Evolutionary conservation across 2,797 vertebrate species (phyloP).

Genomic region (Clarias pachynema): DNA sequence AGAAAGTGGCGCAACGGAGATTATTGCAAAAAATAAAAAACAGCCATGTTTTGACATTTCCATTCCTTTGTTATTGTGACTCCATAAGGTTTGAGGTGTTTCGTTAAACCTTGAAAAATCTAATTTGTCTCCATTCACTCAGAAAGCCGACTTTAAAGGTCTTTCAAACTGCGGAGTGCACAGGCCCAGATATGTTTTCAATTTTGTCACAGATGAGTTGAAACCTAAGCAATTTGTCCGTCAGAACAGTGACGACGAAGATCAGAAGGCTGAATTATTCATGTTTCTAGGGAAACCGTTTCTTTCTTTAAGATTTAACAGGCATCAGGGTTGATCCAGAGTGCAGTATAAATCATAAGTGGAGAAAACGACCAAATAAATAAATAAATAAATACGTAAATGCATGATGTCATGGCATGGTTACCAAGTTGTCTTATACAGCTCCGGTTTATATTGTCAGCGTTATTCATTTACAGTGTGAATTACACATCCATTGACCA

Average conservation of each 20-base stretch:
- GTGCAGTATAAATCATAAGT: constrained; percentile 41
- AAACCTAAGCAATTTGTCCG: constrained; percentile 50
- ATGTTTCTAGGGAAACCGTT: constrained; percentile 47
- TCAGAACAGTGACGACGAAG: constrained; percentile 43
- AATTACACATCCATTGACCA: constrained; percentile 7
- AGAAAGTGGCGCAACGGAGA: constrained; percentile 26
- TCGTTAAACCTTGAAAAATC: constrained; percentile 48
- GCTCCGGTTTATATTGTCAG: constrained; percentile 30
- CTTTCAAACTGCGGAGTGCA: constrained; percentile 29
- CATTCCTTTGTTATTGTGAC: constrained; percentile 31
- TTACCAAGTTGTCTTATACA: constrained; percentile 5
- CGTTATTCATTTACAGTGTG: constrained; percentile 9
- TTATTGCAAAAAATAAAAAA: constrained; percentile 10
- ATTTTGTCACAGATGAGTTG: constrained; percentile 42
- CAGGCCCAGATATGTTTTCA: constrained; percentile 44
- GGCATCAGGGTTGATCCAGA: constrained; percentile 26
- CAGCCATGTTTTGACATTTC: constrained; percentile 39
- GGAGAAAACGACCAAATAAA: constrained; percentile 25
- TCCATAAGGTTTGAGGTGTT: constrained; percentile 58
- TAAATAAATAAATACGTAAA: background rate
- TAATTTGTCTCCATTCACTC: constrained; percentile 50
- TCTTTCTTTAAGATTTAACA: constrained; percentile 48
- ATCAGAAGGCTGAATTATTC: constrained; percentile 48
- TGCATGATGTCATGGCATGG: constrained; percentile 33
- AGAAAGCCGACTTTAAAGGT: constrained; percentile 52